Conservation (phyloP, 2,113 vertebrate genomes). For the Hydropotes inermis region DNA sequence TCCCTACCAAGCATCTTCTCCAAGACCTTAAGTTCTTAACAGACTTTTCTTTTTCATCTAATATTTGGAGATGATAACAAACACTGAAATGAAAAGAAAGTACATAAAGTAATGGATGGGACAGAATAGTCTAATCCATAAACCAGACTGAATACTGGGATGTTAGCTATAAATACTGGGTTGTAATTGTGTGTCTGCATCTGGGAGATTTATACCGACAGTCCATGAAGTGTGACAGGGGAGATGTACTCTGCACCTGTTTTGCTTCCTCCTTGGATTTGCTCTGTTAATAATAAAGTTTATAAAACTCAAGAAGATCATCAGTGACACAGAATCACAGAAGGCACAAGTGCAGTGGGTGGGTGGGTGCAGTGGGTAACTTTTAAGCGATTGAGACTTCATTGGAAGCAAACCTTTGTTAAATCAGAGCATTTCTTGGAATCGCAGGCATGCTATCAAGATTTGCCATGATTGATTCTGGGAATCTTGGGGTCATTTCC, state of each 20-base stretch:
- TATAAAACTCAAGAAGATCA: background rate
- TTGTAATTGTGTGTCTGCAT: background rate
- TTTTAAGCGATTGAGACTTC: background rate
- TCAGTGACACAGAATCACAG: background rate
- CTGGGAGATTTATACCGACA: background rate
- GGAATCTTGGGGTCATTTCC: conserved; percentile 16
- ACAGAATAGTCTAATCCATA: background rate
- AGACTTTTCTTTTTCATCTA: background rate
- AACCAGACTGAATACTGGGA: background rate
- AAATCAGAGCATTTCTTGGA: conserved; percentile 7
- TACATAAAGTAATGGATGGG: background rate
- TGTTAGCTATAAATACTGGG: background rate
- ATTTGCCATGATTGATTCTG: background rate
- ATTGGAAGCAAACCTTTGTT: background rate
- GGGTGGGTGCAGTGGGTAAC: background rate
- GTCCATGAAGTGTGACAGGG: background rate
- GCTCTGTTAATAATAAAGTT: conserved; percentile 14
- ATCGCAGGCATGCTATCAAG: background rate
- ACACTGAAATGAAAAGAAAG: background rate
- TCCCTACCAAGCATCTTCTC: background rate
- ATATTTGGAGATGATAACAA: background rate
- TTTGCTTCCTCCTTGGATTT: conserved; percentile 13
- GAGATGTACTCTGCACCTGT: background rate
- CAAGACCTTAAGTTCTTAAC: background rate
- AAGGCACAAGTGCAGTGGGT: background rate